A percentile compares a stretch with the other conserved stretches of the same genome.
Conservation (phyloP, 2,797 vertebrate genomes). For the Benthosema pterotum region DNA sequence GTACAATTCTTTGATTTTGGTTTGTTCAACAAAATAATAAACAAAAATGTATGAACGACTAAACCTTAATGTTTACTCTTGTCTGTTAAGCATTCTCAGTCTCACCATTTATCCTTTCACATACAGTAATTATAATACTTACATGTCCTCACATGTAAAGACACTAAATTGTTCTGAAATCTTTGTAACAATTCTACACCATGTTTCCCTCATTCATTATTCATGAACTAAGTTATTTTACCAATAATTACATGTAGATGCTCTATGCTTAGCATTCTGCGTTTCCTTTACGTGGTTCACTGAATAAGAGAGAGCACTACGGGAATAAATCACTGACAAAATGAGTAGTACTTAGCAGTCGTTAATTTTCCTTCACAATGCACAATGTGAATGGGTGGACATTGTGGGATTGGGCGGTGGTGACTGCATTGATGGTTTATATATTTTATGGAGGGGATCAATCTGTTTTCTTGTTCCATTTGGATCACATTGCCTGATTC, state of each 20-base stretch:
- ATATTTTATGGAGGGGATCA: slow-evolving; percentile 24
- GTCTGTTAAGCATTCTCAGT: not conserved
- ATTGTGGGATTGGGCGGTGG: slow-evolving; percentile 14
- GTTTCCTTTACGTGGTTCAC: slow-evolving; percentile 27
- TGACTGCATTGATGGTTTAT: slow-evolving; percentile 23
- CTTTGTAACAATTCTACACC: no score
- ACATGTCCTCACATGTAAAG: no score
- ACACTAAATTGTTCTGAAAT: slow-evolving; percentile 1
- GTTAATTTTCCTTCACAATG: slow-evolving; percentile 5
- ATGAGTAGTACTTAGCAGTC: not conserved
- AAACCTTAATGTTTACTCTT: not conserved
- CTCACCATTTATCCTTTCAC: no score
- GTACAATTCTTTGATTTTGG: no score
- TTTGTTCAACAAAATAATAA: no score
- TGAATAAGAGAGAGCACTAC: not conserved
- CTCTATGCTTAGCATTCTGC: not conserved
- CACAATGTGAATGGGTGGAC: not conserved
- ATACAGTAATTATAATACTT: no score
- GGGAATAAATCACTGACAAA: no score
- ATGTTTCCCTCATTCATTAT: not conserved
- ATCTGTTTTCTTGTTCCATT: not conserved
- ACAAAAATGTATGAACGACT: no score
- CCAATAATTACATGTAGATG: slow-evolving; percentile 21
- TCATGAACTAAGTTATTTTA: slow-evolving; percentile 10
- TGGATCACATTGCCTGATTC: not conserved